Evolutionary conservation across 2,797 vertebrate species (phyloP).

Genomic region (Arrhamphus sclerolepis): DNA sequence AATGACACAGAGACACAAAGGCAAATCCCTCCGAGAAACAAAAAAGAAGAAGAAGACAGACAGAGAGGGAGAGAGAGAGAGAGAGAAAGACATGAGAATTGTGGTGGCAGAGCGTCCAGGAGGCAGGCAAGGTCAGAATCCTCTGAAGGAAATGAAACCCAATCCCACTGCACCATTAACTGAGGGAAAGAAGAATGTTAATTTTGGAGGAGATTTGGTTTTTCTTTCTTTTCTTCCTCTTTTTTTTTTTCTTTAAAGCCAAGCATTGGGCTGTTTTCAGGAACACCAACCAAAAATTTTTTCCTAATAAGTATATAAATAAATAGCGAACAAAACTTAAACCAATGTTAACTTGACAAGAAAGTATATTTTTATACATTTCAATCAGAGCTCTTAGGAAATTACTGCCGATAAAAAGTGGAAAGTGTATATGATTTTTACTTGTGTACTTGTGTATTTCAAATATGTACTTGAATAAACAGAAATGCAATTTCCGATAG

Average conservation of each 20-base stretch:
- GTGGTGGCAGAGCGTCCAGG: conserved; percentile 68
- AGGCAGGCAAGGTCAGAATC: conserved; percentile 84
- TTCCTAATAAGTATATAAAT: too few relatives aligned
- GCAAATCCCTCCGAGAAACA: conserved; percentile 74
- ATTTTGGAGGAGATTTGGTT: conserved; percentile 51
- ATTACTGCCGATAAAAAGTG: conserved; percentile 32
- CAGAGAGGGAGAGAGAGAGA: too few relatives aligned
- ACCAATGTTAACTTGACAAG: background rate
- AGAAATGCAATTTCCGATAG: background rate
- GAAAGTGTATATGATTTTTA: conserved; percentile 6
- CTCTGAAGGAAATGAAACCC: conserved; percentile 80
- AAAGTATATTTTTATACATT: conserved; percentile 1
- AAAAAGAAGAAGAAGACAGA: conserved; percentile 14
- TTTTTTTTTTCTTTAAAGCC: background rate
- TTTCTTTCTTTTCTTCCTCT: conserved; percentile 13
- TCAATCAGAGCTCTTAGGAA: conserved; percentile 17
- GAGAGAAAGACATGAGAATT: conserved; percentile 55
- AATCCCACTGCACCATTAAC: conserved; percentile 77
- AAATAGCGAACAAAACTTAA: conserved; percentile 13
- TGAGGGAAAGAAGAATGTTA: conserved; percentile 46
- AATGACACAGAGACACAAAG: conserved; percentile 91
- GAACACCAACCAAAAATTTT: too few relatives aligned
- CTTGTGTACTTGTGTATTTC: conserved; percentile 6
- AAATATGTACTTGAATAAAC: background rate
- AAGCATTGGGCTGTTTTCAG: too few relatives aligned